These are phyloP conservation scores for Aethina tumida DNA, from an alignment of 1,140 invertebrate genomes.

Conservation along the genomic window DNA sequence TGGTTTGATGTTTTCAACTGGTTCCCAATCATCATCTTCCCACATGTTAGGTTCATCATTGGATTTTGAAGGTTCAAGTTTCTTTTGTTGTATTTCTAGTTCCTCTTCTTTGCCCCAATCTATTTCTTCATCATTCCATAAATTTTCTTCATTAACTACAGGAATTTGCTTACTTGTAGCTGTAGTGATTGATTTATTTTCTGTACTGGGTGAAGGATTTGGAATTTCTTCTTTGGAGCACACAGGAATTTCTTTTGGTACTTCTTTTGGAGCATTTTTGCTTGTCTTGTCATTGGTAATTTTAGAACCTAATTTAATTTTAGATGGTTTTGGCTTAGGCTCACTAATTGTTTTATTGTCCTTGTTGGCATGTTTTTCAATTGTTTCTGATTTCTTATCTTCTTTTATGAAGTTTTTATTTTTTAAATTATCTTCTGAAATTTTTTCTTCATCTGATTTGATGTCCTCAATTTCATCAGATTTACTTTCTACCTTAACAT, in stretches of 20 bases:
- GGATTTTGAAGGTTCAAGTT: conserved; percentile 2
- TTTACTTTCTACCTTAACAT: too few relatives aligned
- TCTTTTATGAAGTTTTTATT: conserved; percentile 1
- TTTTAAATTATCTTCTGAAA: neutral
- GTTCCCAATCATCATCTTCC: conserved; percentile 29
- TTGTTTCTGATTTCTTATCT: neutral
- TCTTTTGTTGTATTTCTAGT: neutral
- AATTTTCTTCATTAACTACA: conserved; percentile 22
- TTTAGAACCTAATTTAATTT: conserved; percentile 6
- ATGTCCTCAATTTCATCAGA: too few relatives aligned
- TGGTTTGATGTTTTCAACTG: conserved; percentile 16
- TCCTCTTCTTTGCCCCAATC: conserved; percentile 16
- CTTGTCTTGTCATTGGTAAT: conserved; percentile 3
- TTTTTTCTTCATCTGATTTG: too few relatives aligned
- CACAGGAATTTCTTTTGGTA: conserved; percentile 2
- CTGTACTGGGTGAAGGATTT: neutral
- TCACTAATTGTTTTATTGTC: conserved; percentile 4
- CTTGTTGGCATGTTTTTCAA: neutral
- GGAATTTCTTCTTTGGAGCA: too few relatives aligned
- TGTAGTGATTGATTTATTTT: conserved; percentile 1
- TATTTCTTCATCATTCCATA: conserved; percentile 29
- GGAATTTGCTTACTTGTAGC: neutral
- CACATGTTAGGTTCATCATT: conserved; percentile 12
- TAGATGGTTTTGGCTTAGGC: neutral
- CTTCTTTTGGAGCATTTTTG: conserved; percentile 11